Evolutionary conservation across 2,797 vertebrate genomes (phyloP).

Genomic region (Eptatretus atami): DNA sequence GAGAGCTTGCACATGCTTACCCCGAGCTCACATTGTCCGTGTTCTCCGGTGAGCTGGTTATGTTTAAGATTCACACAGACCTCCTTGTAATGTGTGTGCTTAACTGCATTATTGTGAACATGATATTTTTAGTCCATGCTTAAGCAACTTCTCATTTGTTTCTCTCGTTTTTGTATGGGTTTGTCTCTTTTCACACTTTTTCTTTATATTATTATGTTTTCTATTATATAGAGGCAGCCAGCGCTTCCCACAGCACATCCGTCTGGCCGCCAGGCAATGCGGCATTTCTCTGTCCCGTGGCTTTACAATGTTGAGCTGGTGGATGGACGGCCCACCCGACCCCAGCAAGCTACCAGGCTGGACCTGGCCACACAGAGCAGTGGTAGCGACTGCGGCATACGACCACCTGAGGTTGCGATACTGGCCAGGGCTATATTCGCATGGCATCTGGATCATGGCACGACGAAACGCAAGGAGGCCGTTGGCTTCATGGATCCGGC

Average conservation of each 20-base stretch:
- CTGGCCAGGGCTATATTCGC: slow-evolving; percentile 10
- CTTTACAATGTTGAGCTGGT: slow-evolving; percentile 96
- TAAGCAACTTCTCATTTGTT: background rate
- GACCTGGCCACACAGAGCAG: too few species aligned
- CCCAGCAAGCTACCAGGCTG: background rate
- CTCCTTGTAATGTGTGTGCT: background rate
- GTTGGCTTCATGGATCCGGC: slow-evolving; percentile 74
- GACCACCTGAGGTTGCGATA: slow-evolving; percentile 60
- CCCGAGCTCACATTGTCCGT: slow-evolving; percentile 80
- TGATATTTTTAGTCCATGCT: background rate
- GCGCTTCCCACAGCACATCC: slow-evolving; percentile 78
- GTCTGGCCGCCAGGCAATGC: slow-evolving; percentile 74
- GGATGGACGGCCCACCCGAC: slow-evolving; percentile 40
- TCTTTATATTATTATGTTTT: background rate
- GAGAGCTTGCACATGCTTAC: slow-evolving; percentile 74
- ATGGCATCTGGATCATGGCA: background rate
- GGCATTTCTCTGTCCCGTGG: slow-evolving; percentile 86
- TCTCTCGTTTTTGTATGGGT: background rate
- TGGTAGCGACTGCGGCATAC: too few species aligned
- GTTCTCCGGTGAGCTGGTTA: slow-evolving; percentile 44
- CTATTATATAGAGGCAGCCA: slow-evolving; percentile 49
- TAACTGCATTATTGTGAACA: background rate
- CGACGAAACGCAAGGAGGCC: slow-evolving; percentile 8
- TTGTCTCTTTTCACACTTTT: background rate
- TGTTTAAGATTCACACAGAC: background rate